Base-by-base conservation (phyloP, 1,140 invertebrate genomes). In the Eurosta solidaginis region DNA sequence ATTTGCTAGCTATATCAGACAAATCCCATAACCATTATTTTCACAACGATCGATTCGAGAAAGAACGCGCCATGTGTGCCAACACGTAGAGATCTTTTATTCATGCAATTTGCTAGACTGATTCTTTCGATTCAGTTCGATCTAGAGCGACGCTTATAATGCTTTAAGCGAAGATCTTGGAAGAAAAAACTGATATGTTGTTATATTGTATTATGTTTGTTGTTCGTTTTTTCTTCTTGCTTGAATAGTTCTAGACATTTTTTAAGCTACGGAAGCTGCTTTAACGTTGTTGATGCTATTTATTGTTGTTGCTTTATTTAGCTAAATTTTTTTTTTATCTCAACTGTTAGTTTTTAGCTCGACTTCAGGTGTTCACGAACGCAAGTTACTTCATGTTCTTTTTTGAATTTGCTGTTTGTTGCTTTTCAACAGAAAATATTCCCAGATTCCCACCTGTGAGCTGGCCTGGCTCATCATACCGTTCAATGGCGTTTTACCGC, bases 371-470 rank as follows among this genome's bases (percentile, higher is more conserved):
- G 59, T 68, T 68, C 59, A 68, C 59, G 27, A 54, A 63, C 54
- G 54, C 54, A 33, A 12, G 14, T 54, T 14, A 3, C 36, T n/a
- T 22, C 2, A n/a, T 25, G 22, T 25, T 63, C 25, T 63, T 68
- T 2, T 27, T 44, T 27, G 40, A 12, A 42, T 40, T 3, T 47
- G 14, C 12, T 47, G 9, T 17, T 33, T 42, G 22, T 68, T 36
- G 59, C 5, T 40, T 44, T 47, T 44, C 68, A 44, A 44, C 42
- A 22, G 22, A 74, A 74, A 74, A 42, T 74, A 74, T 74, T 40
- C 42, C 36, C 68, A 74, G 68, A 42, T 74, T 74, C 73, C 73
- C 73, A 74, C 73, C 73, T 74, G 73, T 74, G 73, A 10, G 73
- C 36, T 40, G 33, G 59, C 52, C n/a, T 20, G 33, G 59, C 33